These are phyloP conservation scores for Myotis planiceps DNA, from an alignment of 2,797 vertebrate species.

Conservation along the genomic window DNA sequence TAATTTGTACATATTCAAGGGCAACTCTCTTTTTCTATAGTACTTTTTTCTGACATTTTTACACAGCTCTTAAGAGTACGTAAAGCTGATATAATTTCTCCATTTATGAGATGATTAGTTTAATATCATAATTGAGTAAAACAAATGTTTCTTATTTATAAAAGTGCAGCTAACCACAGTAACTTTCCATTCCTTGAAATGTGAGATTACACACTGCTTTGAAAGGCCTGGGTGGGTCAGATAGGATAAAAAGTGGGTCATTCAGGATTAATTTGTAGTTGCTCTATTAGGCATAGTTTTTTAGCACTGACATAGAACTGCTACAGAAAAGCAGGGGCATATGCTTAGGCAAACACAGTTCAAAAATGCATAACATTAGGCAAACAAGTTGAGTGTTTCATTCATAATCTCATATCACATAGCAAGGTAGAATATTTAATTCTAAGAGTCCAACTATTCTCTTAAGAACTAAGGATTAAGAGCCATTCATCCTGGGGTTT, in stretches of 20 bases:
- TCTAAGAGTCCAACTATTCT: neutral
- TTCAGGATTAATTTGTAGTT: neutral
- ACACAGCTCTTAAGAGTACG: neutral
- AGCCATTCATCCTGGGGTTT: constrained; percentile 28
- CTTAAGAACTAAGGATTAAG: constrained; percentile 27
- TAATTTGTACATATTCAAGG: constrained; percentile 48
- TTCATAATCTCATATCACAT: neutral
- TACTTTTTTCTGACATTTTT: constrained; percentile 25
- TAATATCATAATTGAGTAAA: constrained; percentile 12
- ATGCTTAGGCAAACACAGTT: neutral
- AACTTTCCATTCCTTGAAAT: neutral
- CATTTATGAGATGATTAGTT: neutral
- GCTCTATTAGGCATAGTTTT: neutral
- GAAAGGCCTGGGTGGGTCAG: neutral
- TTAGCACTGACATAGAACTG: neutral
- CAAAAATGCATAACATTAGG: neutral
- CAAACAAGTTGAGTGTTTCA: neutral
- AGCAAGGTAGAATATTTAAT: neutral
- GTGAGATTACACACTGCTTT: neutral
- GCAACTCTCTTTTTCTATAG: neutral
- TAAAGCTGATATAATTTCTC: neutral
- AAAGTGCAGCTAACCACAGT: neutral
- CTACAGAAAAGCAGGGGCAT: neutral
- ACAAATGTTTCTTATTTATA: constrained; percentile 4
- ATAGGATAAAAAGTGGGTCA: neutral